phyloP scores from a whole-genome alignment of 2,888 invertebrate species.

The Lochmaea capreae region DNA sequence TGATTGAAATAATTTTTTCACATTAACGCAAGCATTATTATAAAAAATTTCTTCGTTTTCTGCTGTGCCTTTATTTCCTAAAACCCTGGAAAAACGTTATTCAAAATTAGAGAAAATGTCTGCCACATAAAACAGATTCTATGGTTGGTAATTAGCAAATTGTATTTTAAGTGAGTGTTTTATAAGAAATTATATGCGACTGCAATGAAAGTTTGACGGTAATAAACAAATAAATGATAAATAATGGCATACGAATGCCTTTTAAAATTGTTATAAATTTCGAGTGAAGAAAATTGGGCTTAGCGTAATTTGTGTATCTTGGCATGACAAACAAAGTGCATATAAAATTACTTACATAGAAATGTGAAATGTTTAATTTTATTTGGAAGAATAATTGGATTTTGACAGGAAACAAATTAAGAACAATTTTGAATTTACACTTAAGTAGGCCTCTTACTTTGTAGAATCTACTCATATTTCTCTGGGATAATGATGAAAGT shows the following conservation, averaged over 20 bases:
- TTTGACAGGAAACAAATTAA: no score
- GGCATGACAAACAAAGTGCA: not conserved
- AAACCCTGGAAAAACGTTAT: slow-evolving; percentile 22
- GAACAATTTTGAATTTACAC: no score
- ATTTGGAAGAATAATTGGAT: no score
- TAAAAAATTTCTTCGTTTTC: not conserved
- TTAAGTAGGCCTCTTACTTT: no score
- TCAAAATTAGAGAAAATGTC: slow-evolving; percentile 47
- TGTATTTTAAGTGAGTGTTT: slow-evolving; percentile 39
- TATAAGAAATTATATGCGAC: slow-evolving; percentile 29
- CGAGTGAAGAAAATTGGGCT: not conserved
- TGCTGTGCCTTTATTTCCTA: not conserved
- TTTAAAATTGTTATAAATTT: slow-evolving; percentile 3
- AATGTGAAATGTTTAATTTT: no score
- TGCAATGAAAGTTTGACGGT: slow-evolving; percentile 23
- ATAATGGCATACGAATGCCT: slow-evolving; percentile 29
- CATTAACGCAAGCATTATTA: no score
- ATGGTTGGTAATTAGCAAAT: slow-evolving; percentile 45
- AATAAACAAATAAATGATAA: slow-evolving; percentile 38
- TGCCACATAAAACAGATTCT: slow-evolving; percentile 45
- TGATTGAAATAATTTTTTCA: no score
- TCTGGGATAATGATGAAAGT: no score
- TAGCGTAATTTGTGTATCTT: not conserved
- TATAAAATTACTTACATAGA: no score
- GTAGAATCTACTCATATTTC: no score